Percentiles rank a stretch among this genome's conserved stretches.
phyloP scores from a whole-genome alignment of 2,113 vertebrate genomes.

The Vulpes ferrilata region DNA sequence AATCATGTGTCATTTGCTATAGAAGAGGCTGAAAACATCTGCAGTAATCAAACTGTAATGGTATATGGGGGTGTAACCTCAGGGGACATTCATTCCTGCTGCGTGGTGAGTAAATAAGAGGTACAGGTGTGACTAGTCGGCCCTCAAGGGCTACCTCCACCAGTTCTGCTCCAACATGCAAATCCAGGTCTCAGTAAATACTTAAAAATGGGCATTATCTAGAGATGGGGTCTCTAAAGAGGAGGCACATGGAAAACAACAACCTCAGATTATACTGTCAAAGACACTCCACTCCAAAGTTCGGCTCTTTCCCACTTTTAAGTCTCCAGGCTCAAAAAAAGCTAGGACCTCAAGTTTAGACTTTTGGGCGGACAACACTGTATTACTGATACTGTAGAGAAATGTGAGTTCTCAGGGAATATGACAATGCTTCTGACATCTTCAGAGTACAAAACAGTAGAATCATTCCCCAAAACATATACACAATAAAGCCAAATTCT shows the following conservation, averaged over 20 bases:
- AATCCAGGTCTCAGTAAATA: background rate
- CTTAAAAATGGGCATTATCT: background rate
- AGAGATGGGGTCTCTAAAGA: background rate
- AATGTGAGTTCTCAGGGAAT: background rate
- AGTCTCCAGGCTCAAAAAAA: background rate
- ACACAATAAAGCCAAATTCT: background rate
- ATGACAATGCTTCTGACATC: background rate
- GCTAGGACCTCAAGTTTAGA: background rate
- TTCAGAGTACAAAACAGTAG: background rate
- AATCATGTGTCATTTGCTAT: background rate
- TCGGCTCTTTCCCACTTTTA: background rate
- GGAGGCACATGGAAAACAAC: background rate
- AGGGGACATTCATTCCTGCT: background rate
- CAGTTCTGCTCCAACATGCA: background rate
- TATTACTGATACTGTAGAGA: background rate
- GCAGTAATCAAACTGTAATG: rapidly evolving
- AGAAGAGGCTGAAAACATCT: background rate
- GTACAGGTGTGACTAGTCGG: background rate
- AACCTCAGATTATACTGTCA: background rate
- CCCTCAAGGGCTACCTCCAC: background rate
- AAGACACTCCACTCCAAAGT: background rate
- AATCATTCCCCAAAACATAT: background rate
- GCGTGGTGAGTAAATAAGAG: background rate
- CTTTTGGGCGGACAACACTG: background rate
- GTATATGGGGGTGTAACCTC: rapidly evolving